Percentiles rank a stretch among this genome's conserved stretches.
Evolutionary conservation across 2,113 vertebrate genomes (phyloP).

Genomic region (Caracal caracal): DNA sequence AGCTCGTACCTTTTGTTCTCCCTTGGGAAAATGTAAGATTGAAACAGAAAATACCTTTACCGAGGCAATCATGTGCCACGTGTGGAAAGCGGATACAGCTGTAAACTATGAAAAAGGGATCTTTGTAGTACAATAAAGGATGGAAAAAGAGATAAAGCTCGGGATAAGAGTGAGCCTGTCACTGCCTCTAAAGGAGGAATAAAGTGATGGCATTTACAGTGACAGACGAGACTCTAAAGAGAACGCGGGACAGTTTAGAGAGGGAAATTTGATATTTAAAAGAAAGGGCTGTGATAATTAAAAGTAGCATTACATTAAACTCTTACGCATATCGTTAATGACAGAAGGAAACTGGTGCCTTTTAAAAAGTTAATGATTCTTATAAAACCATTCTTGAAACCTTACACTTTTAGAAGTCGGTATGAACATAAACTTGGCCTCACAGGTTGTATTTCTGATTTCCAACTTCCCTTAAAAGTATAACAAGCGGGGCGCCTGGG

Average conservation of each 20-base stretch:
- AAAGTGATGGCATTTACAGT: conserved; percentile 97
- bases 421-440: conserved; percentile 72
- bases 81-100: conserved; percentile 98
- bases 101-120: conserved; percentile 91
- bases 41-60: conserved; percentile 99
- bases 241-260: conserved; percentile 91
- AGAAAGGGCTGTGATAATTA: conserved; percentile 94
- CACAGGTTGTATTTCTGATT: conserved; percentile 75
- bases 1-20: conserved; percentile 95
- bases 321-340: conserved; percentile 91
- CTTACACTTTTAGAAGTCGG: conserved; percentile 81
- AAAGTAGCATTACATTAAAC: conserved; percentile 93
- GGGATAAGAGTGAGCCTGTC: conserved; percentile 93
- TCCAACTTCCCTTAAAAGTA: conserved; percentile 40
- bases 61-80: conserved; percentile 97
- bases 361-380: conserved; percentile 91
- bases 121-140: conserved; percentile 95
- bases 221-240: conserved; percentile 95
- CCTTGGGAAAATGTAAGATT: conserved; percentile 99
- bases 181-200: conserved; percentile 90
- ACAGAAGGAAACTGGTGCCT: conserved; percentile 86
- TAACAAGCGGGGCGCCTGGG: neutral
- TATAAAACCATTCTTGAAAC: conserved; percentile 84
- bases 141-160: conserved; percentile 94
- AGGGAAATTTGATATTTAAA: conserved; percentile 96